A percentile compares a stretch with the other conserved stretches of the same genome.
phyloP scores from a whole-genome alignment of 2,113 vertebrate species.

The Monarcha castaneiventris region DNA sequence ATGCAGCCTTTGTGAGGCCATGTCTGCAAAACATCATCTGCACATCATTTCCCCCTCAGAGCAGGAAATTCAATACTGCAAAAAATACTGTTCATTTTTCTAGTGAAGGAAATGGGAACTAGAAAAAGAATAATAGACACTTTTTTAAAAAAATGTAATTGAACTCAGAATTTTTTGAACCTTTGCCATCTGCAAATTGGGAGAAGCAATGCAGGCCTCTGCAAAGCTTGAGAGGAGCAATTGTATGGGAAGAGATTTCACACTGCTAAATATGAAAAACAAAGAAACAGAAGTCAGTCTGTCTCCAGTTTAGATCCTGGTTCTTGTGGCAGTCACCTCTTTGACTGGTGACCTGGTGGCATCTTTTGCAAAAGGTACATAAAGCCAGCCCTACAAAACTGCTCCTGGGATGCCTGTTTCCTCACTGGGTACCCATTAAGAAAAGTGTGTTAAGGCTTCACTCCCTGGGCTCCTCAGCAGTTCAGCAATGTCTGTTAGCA shows the following conservation, averaged over 20 bases:
- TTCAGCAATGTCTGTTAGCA: accelerated
- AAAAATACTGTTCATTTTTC: background rate
- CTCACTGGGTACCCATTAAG: background rate
- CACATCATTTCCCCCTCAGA: background rate
- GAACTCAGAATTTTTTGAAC: background rate
- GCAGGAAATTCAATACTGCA: background rate
- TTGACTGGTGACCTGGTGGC: background rate
- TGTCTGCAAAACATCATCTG: background rate
- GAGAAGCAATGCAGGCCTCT: background rate
- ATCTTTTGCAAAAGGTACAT: background rate
- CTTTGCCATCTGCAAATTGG: background rate
- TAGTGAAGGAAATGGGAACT: background rate
- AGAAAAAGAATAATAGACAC: background rate
- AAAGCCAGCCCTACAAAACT: background rate
- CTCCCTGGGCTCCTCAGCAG: accelerated
- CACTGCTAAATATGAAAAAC: background rate
- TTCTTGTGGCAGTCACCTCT: background rate
- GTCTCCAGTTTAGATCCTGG: background rate
- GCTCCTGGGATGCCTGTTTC: background rate
- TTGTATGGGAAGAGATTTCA: background rate
- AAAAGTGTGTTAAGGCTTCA: background rate
- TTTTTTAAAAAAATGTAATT: background rate
- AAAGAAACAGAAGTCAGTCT: background rate
- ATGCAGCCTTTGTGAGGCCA: background rate
- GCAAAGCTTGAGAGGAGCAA: background rate